Conservation (phyloP, 2,797 vertebrate species). For the Centroberyx gerrardi region DNA sequence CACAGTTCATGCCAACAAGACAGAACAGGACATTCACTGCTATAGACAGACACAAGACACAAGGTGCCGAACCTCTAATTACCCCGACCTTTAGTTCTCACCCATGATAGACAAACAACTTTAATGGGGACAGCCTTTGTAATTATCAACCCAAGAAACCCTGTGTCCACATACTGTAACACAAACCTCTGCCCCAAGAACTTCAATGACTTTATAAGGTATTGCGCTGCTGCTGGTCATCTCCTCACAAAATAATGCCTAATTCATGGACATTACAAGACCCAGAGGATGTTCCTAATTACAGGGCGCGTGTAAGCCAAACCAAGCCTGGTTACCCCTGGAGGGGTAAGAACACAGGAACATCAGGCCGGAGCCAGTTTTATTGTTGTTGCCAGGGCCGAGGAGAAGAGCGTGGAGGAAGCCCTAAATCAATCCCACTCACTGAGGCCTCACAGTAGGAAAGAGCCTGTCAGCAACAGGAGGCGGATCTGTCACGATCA, state of each 20-base stretch:
- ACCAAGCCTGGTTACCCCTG: conserved; percentile 66
- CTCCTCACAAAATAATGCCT: conserved; percentile 61
- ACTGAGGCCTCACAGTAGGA: conserved; percentile 71
- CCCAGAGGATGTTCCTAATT: conserved; percentile 79
- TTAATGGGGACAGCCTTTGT: conserved; percentile 43
- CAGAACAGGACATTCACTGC: conserved; percentile 15
- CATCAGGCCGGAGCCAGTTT: conserved; percentile 74
- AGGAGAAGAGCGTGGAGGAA: conserved; percentile 75
- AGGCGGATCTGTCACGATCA: conserved; percentile 83
- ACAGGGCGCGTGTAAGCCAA: conserved; percentile 73
- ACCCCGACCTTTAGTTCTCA: conserved; percentile 56
- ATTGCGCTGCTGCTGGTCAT: conserved; percentile 37
- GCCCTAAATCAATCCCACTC: conserved; percentile 83
- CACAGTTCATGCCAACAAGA: conserved; percentile 21
- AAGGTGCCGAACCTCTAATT: conserved; percentile 67
- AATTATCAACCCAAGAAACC: conserved; percentile 64
- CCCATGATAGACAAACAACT: conserved; percentile 52
- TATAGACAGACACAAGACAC: conserved; percentile 45
- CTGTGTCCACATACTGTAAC: conserved; percentile 42
- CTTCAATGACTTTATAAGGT: conserved; percentile 43
- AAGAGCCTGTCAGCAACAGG: conserved; percentile 79
- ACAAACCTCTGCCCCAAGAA: conserved; percentile 42
- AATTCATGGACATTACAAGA: conserved; percentile 72
- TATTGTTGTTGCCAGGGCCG: conserved; percentile 74
- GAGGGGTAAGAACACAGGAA: conserved; percentile 66